Base-by-base conservation (phyloP, 1,140 invertebrate genomes). In the Drosophila hydei region DNA sequence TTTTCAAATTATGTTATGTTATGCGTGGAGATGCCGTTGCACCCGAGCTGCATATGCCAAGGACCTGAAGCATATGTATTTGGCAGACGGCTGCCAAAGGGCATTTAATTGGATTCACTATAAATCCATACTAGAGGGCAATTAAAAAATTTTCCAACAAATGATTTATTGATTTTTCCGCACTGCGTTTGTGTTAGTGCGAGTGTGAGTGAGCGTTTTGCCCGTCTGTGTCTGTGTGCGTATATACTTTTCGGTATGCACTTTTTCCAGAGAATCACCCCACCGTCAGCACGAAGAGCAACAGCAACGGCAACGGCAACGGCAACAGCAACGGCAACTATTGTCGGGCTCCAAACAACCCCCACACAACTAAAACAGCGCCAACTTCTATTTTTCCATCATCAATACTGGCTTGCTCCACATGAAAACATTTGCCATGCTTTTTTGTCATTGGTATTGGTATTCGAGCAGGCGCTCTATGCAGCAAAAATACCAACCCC, bases 91-190 rank as follows among this genome's bases (percentile, higher is more conserved):
- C 30, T 33, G 30, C 30, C 11, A 42, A 42, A 16, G 16, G 16
- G 18, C 1, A 1, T 45, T 19, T 9, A 40, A 30, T 51, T 23
- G 1, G 1, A 3, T 2, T 27, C 45, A 38, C 16, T 9, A 3
- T 7, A 2, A 27, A 18, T 40, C n/a, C 61, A 21, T 58, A 23
- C 27, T 12, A 14, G 14, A n/a, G 18, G 62, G 55, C 45, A 67
- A 63, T 78, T 68, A 65, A 75, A 88, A 71, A 54, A 52, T 85
- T 84, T 84, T 85, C 80, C 52, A 67, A 85, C 61, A 70, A 79
- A 87, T 87, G 84, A 88, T 87, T 88, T 87, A 87, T 87, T 87
- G 83, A 87, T 87, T 87, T 87, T 87, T 87, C 83, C 78, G 78
- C 78, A 87, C 47, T 85, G 78, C 78, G 75, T 76, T 73, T 75